phyloP scores from a whole-genome alignment of 2,113 vertebrate species.

The Calcarius ornatus region DNA sequence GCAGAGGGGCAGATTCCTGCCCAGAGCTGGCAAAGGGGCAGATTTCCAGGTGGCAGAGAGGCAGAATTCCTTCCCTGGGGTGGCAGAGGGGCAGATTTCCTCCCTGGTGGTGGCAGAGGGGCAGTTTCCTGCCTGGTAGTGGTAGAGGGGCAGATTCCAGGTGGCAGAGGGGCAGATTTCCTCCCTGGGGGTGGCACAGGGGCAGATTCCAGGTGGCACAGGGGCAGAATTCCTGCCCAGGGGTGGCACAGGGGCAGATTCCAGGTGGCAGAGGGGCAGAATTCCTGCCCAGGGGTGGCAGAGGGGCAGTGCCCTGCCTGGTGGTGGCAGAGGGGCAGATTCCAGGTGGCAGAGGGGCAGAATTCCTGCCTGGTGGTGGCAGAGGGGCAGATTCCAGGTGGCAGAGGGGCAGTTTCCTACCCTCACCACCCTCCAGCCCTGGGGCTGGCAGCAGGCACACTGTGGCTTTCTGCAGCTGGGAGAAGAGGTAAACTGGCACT shows the following conservation, averaged over 20 bases:
- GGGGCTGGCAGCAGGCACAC: not conserved
- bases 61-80: not conserved
- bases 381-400: not conserved
- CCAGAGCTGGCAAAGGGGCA: not conserved
- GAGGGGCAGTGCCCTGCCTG: not conserved
- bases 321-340: not conserved
- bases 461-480: not conserved
- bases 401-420: not conserved
- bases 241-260: not conserved
- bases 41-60: not conserved
- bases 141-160: too few relatives aligned
- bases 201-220: too few relatives aligned
- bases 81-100: not conserved
- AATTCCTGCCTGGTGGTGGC: not conserved
- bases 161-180: not conserved
- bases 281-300: too few relatives aligned
- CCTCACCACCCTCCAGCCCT: fast-evolving
- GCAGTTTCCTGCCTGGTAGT: not conserved
- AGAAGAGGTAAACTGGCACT: not conserved
- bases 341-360: not conserved
- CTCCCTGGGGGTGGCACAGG: not conserved
- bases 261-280: not conserved
- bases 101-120: not conserved
- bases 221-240: not conserved
- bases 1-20: not conserved